Evolutionary conservation across 2,113 vertebrate species (phyloP).

Genomic region (Telmatochromis sp.): DNA sequence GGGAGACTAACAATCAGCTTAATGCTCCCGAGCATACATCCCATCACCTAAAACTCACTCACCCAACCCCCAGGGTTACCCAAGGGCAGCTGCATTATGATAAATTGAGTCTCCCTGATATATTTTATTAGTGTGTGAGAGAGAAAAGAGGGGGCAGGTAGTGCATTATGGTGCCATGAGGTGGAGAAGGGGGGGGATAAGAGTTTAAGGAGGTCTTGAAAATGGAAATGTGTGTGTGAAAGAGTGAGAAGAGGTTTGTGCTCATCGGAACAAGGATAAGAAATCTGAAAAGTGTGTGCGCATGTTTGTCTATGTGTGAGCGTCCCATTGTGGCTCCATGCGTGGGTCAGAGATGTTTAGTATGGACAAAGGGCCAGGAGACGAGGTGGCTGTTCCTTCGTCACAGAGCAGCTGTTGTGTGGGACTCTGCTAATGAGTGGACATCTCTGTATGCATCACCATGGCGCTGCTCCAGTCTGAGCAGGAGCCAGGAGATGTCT

Average conservation of each 20-base stretch:
- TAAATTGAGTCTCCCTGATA: constrained; percentile 52
- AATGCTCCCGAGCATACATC: not conserved
- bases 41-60: not conserved
- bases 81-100: constrained; percentile 66
- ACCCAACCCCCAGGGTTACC: constrained; percentile 25
- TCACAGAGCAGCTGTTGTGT: constrained; percentile 70
- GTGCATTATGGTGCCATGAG: constrained; percentile 26
- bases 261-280: constrained; percentile 1
- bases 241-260: not conserved
- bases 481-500: constrained; percentile 30
- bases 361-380: constrained; percentile 52
- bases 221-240: constrained; percentile 41
- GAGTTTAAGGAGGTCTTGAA: constrained; percentile 53
- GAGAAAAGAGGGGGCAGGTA: constrained; percentile 12
- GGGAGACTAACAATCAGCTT: constrained; percentile 6
- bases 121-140: constrained; percentile 55
- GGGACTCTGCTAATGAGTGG: constrained; percentile 67
- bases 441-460: constrained; percentile 58
- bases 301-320: not conserved
- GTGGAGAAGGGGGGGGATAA: constrained; percentile 30
- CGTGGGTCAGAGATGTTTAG: constrained; percentile 50
- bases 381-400: constrained; percentile 50
- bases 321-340: constrained; percentile 12
- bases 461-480: constrained; percentile 43
- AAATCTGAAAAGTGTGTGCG: not conserved